These are phyloP conservation scores for Bruchidius siliquastri DNA, from an alignment of 2,888 invertebrate species.

Conservation along the genomic window DNA sequence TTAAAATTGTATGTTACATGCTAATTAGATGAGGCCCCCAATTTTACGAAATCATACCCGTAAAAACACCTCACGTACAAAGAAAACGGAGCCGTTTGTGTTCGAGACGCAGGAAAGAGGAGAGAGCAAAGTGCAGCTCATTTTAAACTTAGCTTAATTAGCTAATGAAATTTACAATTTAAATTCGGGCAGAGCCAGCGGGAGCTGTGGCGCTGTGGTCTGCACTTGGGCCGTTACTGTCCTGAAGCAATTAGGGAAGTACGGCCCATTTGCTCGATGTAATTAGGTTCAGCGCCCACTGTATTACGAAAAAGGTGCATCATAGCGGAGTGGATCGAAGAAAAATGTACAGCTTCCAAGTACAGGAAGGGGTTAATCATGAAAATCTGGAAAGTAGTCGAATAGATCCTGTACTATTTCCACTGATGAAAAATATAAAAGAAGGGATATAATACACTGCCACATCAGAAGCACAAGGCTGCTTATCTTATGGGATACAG, in stretches of 20 bases:
- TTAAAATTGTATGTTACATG: not conserved
- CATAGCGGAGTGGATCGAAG: not conserved
- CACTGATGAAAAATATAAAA: too few relatives aligned
- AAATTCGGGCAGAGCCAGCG: conserved; percentile 17
- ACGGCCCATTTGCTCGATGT: conserved; percentile 21
- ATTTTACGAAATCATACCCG: not conserved
- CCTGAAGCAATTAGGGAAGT: conserved; percentile 26
- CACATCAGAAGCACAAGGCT: too few relatives aligned
- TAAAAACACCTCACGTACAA: not conserved
- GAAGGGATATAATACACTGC: too few relatives aligned
- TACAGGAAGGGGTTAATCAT: conserved; percentile 1
- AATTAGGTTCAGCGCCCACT: conserved; percentile 12
- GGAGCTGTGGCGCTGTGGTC: conserved; percentile 13
- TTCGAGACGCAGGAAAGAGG: conserved; percentile 5
- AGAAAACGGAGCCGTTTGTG: not conserved
- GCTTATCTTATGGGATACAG: too few relatives aligned
- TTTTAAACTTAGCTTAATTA: conserved; percentile 21
- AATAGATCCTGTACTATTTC: too few relatives aligned
- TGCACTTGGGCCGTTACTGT: conserved; percentile 13
- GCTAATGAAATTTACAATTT: conserved; percentile 25
- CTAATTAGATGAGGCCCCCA: not conserved
- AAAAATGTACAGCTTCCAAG: conserved; percentile 4
- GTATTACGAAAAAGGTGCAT: not conserved
- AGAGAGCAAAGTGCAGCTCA: conserved; percentile 8
- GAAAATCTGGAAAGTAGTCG: too few relatives aligned